Conservation (phyloP, 2,888 invertebrate species). For the Auanema freiburgensis region DNA sequence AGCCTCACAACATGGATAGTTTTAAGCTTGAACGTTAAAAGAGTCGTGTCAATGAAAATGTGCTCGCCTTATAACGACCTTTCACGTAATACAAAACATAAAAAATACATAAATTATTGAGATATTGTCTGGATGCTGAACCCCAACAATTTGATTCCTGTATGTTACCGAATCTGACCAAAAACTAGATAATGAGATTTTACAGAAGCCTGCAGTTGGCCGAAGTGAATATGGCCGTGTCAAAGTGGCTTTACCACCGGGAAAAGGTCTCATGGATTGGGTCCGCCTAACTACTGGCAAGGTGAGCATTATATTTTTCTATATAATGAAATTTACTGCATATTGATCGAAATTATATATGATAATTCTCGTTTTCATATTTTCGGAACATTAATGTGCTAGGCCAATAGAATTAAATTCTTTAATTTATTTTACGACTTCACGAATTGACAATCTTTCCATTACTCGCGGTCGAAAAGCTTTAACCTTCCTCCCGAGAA, state of each 20-base stretch:
- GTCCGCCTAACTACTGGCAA: constrained; percentile 45
- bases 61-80: no score
- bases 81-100: no score
- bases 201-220: constrained; percentile 40
- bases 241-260: constrained; percentile 56
- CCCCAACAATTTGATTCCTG: not conserved
- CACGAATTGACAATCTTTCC: not conserved
- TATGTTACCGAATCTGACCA: not conserved
- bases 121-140: no score
- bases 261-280: constrained; percentile 61
- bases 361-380: not conserved
- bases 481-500: no score
- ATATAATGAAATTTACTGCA: no score
- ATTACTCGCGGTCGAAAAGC: not conserved
- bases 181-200: not conserved
- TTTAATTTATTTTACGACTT: no score
- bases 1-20: no score
- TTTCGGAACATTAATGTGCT: no score
- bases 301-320: constrained; percentile 18
- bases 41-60: no score
- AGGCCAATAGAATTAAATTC: no score
- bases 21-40: no score
- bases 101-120: no score
- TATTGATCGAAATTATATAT: not conserved
- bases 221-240: constrained; percentile 54